phyloP scores from a whole-genome alignment of 2,113 vertebrate species.

The Brienomyrus brachyistius region DNA sequence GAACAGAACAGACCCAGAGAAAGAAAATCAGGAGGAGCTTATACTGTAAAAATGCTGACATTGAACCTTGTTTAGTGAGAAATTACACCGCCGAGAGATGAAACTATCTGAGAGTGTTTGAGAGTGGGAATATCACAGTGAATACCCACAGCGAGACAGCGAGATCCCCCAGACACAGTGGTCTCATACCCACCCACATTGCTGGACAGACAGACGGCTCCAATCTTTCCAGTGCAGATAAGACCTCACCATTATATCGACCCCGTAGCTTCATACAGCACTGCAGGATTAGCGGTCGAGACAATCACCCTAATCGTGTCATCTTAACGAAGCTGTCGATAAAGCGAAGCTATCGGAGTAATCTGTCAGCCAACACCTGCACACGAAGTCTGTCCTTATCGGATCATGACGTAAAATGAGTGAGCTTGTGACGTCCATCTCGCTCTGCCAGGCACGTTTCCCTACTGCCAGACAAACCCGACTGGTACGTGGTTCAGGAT shows the following conservation, averaged over 20 bases:
- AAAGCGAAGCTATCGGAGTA: constrained; percentile 26
- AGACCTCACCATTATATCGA: constrained; percentile 29
- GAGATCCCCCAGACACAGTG: neutral
- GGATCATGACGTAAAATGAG: constrained; percentile 31
- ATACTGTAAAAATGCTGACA: neutral
- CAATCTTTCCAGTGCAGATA: constrained; percentile 27
- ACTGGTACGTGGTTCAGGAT: neutral
- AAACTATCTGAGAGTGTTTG: neutral
- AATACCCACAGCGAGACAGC: neutral
- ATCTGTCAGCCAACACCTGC: constrained; percentile 30
- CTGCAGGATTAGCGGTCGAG: constrained; percentile 40
- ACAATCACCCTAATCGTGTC: constrained; percentile 47
- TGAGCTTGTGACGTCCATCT: neutral
- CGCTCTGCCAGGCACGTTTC: neutral
- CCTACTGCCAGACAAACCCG: neutral
- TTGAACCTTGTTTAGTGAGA: neutral
- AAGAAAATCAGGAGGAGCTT: no score
- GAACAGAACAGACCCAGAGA: neutral
- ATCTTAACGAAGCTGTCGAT: constrained; percentile 48
- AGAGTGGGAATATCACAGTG: neutral
- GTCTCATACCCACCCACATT: neutral
- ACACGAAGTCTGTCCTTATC: constrained; percentile 29
- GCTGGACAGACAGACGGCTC: neutral
- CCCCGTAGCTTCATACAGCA: constrained; percentile 25
- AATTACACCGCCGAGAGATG: neutral